A percentile compares a stretch with the other conserved stretches of the same genome.
phyloP scores from a whole-genome alignment of 2,113 vertebrate species.

The Trinectes maculatus region DNA sequence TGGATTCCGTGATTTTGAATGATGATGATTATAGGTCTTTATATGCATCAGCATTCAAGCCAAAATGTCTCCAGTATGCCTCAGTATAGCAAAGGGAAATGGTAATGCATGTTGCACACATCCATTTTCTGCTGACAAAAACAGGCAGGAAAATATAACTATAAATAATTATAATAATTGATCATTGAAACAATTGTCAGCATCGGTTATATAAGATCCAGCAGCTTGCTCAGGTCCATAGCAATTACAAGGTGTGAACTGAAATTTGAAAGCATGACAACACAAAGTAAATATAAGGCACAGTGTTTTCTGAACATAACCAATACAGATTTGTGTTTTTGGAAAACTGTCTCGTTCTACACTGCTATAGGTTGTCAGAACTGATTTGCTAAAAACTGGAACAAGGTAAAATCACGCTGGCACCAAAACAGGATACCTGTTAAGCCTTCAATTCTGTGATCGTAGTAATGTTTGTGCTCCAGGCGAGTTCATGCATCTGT shows the following conservation, averaged over 20 bases:
- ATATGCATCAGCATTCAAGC: slow-evolving; percentile 5
- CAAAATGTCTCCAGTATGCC: background rate
- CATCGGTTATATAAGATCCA: too few species aligned
- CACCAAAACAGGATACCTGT: slow-evolving; percentile 14
- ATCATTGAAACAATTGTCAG: too few species aligned
- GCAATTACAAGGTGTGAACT: background rate
- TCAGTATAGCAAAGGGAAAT: slow-evolving; percentile 1
- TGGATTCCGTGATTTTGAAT: slow-evolving; percentile 31
- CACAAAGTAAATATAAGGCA: background rate
- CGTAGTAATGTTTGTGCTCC: slow-evolving; percentile 33
- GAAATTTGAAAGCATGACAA: background rate
- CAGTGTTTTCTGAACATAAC: background rate
- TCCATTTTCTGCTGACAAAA: too few species aligned
- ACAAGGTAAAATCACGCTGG: slow-evolving; percentile 6
- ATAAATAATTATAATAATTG: too few species aligned
- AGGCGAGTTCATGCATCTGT: slow-evolving; percentile 39
- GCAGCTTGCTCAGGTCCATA: too few species aligned
- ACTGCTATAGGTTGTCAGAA: background rate
- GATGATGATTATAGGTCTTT: slow-evolving; percentile 17
- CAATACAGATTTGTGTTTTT: background rate
- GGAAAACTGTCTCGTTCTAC: background rate
- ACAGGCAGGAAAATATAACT: background rate
- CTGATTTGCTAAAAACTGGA: slow-evolving; percentile 7
- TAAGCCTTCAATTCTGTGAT: slow-evolving; percentile 25
- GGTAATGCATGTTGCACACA: background rate